These are phyloP conservation scores for Euspilapteryx auroguttella DNA, from an alignment of 2,888 invertebrate genomes.

Conservation along the genomic window DNA sequence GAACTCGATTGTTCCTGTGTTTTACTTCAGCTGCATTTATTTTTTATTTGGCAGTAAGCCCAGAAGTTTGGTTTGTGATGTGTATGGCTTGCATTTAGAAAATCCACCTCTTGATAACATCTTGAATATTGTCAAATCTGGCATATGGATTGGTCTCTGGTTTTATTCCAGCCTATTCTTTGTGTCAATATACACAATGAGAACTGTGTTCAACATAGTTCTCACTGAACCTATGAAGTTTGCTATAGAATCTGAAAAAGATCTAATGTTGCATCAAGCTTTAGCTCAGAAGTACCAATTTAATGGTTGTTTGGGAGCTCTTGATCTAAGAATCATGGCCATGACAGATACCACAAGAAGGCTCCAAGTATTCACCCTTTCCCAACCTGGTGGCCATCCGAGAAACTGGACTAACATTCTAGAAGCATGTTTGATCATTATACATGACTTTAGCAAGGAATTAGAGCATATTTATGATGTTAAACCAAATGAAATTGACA, in stretches of 20 bases:
- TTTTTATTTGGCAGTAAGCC: constrained; percentile 62
- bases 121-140: constrained; percentile 38
- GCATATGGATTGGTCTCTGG: constrained; percentile 68
- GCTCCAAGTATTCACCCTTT: constrained; percentile 68
- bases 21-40: constrained; percentile 65
- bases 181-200: constrained; percentile 71
- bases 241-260: constrained; percentile 53
- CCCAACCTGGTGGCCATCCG: constrained; percentile 85
- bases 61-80: constrained; percentile 45
- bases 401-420: constrained; percentile 81
- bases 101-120: constrained; percentile 50
- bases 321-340: constrained; percentile 71
- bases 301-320: constrained; percentile 74
- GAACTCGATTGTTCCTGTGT: constrained; percentile 63
- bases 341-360: constrained; percentile 65
- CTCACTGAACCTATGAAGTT: constrained; percentile 72
- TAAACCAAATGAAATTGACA: constrained; percentile 18
- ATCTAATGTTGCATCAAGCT: constrained; percentile 63
- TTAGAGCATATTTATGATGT: constrained; percentile 53
- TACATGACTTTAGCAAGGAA: constrained; percentile 68
- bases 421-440: constrained; percentile 63
- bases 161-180: constrained; percentile 69
- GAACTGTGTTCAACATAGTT: constrained; percentile 68
- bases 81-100: constrained; percentile 57
- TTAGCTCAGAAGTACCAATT: constrained; percentile 66